Percentiles rank a stretch among this genome's conserved stretches.
Conservation (phyloP, 2,888 invertebrate species). For the Spilarctia lutea region DNA sequence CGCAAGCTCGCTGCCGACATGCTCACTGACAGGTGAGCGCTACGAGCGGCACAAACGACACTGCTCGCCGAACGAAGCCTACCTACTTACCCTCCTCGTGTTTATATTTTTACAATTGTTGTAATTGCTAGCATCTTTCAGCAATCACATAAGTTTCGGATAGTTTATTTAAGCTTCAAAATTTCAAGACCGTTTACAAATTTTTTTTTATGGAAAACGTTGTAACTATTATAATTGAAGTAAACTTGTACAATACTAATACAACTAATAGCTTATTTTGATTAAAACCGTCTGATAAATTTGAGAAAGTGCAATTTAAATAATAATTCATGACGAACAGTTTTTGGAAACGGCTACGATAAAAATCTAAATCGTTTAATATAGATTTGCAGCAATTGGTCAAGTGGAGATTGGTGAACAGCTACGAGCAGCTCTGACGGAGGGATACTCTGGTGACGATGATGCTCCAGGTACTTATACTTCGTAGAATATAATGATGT, state of each 20-base stretch:
- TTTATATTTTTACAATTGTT: no score
- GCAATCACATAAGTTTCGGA: no score
- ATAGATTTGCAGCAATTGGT: slow-evolving; percentile 79
- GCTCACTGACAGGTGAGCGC: slow-evolving; percentile 71
- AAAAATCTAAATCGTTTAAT: not conserved
- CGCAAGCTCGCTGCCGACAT: slow-evolving; percentile 70
- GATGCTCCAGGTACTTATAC: slow-evolving; percentile 59
- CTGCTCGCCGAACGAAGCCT: no score
- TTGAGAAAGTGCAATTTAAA: not conserved
- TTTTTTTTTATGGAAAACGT: no score
- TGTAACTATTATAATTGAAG: no score
- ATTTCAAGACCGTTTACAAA: no score
- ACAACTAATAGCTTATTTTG: not conserved
- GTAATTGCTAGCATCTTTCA: no score
- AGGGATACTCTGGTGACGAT: slow-evolving; percentile 67
- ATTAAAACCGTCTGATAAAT: not conserved
- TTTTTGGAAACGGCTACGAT: not conserved
- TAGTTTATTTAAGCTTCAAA: no score
- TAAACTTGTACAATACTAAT: no score
- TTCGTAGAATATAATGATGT: not conserved
- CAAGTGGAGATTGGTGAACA: slow-evolving; percentile 82
- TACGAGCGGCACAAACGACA: not conserved
- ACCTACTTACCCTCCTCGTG: no score
- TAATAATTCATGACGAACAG: not conserved
- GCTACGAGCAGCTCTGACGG: slow-evolving; percentile 73